Conservation (phyloP, 2,113 vertebrate genomes). For the Mirounga angustirostris region DNA sequence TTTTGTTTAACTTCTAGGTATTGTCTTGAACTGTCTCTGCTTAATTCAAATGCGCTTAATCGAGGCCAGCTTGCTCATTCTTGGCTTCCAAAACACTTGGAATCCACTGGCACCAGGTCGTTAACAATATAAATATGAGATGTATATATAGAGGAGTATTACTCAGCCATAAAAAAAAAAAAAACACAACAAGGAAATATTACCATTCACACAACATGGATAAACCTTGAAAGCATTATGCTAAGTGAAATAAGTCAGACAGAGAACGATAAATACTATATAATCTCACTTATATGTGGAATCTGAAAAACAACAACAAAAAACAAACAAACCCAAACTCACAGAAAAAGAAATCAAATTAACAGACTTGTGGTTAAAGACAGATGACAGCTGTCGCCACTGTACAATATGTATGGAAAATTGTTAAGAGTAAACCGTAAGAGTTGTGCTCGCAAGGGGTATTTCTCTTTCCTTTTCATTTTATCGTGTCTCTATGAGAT, state of each 20-base stretch:
- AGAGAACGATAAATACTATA: background rate
- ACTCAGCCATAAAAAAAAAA: background rate
- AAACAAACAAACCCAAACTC: background rate
- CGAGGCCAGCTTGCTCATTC: background rate
- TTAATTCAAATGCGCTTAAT: background rate
- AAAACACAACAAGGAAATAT: background rate
- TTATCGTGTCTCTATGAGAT: background rate
- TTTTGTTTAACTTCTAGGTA: background rate
- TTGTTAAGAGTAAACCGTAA: background rate
- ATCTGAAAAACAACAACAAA: background rate
- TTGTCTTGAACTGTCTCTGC: background rate
- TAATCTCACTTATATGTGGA: background rate
- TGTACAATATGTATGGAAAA: background rate
- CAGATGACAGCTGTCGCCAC: background rate
- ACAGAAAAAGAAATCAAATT: background rate
- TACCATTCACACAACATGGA: background rate
- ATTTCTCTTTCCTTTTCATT: background rate
- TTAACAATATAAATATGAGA: background rate
- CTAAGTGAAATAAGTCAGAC: background rate
- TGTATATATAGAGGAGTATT: background rate
- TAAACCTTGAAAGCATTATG: background rate
- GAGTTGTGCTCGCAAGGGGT: background rate
- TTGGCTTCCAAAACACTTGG: background rate
- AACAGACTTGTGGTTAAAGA: background rate
- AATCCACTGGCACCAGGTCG: background rate